Evolutionary conservation across 2,888 invertebrate genomes (phyloP).

Genomic region (Anaspis maculata): DNA sequence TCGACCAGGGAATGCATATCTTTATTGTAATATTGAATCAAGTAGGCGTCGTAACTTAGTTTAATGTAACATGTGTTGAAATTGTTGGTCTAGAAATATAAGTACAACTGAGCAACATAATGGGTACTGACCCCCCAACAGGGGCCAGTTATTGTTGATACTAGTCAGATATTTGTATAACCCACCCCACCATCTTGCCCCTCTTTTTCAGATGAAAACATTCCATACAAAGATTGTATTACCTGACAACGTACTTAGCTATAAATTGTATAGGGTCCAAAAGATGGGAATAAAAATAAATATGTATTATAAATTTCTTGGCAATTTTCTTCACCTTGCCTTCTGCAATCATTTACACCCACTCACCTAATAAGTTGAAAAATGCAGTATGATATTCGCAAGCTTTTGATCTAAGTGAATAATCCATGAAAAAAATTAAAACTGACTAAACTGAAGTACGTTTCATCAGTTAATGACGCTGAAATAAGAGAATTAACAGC

Average conservation of each 20-base stretch:
- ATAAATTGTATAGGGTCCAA: conserved; percentile 68
- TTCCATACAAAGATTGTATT: conserved; percentile 46
- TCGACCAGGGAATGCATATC: conserved; percentile 43
- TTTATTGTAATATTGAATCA: conserved; percentile 38
- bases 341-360: no score
- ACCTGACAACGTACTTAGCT: conserved; percentile 54
- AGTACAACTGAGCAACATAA: conserved; percentile 33
- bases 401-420: no score
- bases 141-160: conserved; percentile 36
- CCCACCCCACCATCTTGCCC: conserved; percentile 44
- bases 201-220: conserved; percentile 42
- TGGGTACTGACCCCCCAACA: conserved; percentile 12
- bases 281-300: conserved; percentile 64
- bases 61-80: conserved; percentile 41
- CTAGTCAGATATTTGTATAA: conserved; percentile 44
- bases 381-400: no score
- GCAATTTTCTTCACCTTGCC: no score
- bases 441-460: no score
- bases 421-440: no score
- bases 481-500: no score
- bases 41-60: conserved; percentile 39
- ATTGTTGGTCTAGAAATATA: conserved; percentile 39
- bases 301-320: conserved; percentile 50
- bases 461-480: no score
- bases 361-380: no score